A percentile compares a stretch with the other conserved stretches of the same genome.
phyloP scores from a whole-genome alignment of 2,113 vertebrate genomes.

The Psilopsiagon aurifrons region DNA sequence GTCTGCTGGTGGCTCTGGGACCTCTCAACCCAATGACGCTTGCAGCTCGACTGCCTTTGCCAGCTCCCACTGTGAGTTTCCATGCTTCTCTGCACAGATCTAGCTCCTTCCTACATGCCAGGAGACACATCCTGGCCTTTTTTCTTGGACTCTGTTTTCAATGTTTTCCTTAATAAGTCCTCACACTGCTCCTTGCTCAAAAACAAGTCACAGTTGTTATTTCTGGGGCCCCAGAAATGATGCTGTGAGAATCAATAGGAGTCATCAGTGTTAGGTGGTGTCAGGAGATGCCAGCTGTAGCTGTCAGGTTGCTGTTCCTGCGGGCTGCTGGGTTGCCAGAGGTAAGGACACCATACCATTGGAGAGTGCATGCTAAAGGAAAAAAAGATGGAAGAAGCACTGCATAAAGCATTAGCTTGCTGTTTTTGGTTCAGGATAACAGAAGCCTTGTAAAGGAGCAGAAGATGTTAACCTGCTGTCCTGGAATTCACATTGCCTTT shows the following conservation, averaged over 20 bases:
- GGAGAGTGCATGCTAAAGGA: neutral
- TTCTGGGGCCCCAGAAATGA: neutral
- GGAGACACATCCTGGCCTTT: neutral
- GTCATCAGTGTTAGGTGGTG: neutral
- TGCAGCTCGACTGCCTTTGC: neutral
- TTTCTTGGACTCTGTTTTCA: neutral
- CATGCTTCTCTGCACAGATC: neutral
- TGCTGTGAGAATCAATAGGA: neutral
- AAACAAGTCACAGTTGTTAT: neutral
- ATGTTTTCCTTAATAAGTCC: neutral
- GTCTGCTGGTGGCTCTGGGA: neutral
- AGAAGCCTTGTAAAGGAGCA: neutral
- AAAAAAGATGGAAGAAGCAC: neutral
- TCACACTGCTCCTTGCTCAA: neutral
- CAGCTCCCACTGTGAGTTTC: neutral
- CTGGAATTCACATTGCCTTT: neutral
- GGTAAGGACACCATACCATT: accelerated
- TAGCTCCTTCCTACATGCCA: neutral
- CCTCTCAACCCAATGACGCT: neutral
- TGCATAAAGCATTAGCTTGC: neutral
- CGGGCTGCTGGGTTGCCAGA: neutral
- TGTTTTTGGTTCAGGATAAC: neutral
- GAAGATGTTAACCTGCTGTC: neutral
- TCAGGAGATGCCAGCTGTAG: neutral
- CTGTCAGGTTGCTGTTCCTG: neutral